Evolutionary conservation across 2,113 vertebrate genomes (phyloP).

Genomic region (Bufo gargarizans): DNA sequence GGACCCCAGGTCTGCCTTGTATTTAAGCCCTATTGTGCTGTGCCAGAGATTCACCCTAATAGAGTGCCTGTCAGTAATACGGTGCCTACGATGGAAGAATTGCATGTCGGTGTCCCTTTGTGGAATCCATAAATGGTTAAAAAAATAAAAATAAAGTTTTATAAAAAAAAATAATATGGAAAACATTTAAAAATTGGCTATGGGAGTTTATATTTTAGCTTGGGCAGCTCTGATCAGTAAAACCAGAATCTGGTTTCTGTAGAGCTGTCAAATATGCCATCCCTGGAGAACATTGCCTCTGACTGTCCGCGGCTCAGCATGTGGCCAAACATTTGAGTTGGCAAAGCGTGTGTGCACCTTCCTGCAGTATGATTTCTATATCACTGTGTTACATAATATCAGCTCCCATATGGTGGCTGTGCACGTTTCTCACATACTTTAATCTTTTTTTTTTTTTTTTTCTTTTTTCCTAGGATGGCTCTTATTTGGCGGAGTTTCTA

Average conservation of each 20-base stretch:
- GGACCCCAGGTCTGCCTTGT: no score
- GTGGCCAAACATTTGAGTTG: background rate
- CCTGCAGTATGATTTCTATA: conserved; percentile 10
- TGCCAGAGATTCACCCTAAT: no score
- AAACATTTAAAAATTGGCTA: no score
- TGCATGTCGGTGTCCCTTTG: no score
- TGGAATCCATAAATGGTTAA: no score
- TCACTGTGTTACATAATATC: conserved; percentile 1
- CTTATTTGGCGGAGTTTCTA: conserved; percentile 98
- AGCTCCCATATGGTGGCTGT: background rate
- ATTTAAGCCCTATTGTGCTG: no score
- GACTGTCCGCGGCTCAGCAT: background rate
- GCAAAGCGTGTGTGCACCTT: background rate
- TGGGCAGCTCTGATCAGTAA: background rate
- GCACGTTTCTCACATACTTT: conserved; percentile 58
- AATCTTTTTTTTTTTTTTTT: conserved; percentile 63
- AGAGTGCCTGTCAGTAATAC: no score
- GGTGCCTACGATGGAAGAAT: no score
- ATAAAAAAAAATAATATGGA: no score
- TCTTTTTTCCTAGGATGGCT: conserved; percentile 89
- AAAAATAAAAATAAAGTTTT: no score
- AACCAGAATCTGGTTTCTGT: background rate
- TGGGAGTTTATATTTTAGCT: no score
- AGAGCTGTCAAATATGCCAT: background rate
- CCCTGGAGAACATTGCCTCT: background rate